Conservation (phyloP, 2,888 invertebrate genomes). For the Liopterus haemorrhoidalis region DNA sequence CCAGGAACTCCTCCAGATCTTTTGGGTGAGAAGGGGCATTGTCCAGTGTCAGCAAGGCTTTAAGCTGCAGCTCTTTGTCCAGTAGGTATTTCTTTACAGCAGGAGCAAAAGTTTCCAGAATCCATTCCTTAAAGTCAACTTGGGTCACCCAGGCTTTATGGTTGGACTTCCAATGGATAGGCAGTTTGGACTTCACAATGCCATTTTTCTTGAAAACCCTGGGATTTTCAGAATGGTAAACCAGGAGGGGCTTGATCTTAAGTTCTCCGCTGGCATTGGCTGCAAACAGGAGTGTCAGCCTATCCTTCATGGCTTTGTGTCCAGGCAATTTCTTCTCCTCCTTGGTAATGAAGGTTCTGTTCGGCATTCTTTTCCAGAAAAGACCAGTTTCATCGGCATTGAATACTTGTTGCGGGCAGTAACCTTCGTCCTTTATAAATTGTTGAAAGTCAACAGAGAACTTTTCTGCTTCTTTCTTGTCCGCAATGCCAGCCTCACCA, state of each 20-base stretch:
- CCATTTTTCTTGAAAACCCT: conserved; percentile 17
- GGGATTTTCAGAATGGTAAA: conserved; percentile 18
- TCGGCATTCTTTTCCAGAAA: conserved; percentile 15
- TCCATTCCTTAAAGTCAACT: conserved; percentile 25
- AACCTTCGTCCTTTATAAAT: conserved; percentile 23
- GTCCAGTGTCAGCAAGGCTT: conserved; percentile 6
- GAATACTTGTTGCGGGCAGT: conserved; percentile 23
- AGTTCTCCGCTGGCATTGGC: conserved; percentile 20
- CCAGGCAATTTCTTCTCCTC: conserved; percentile 18
- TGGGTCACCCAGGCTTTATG: conserved; percentile 23
- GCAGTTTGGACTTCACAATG: conserved; percentile 14
- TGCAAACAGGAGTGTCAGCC: conserved; percentile 18
- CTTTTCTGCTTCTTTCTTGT: conserved; percentile 24
- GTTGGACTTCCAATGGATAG: conserved; percentile 17
- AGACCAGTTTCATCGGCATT: conserved; percentile 15
- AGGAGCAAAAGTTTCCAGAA: conserved; percentile 17
- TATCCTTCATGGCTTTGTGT: conserved; percentile 23
- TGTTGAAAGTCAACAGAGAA: conserved; percentile 22
- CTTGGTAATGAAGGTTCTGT: conserved; percentile 5
- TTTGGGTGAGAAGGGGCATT: conserved; percentile 20
- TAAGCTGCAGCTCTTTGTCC: background rate
- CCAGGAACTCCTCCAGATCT: conserved; percentile 22
- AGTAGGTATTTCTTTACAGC: conserved; percentile 24
- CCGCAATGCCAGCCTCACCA: conserved; percentile 21
- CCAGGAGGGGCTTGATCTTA: conserved; percentile 17